Percentiles rank a stretch among this genome's conserved stretches.
These are phyloP conservation scores for Engraulis encrasicolus DNA, from an alignment of 2,113 vertebrate species.

Conservation along the genomic window DNA sequence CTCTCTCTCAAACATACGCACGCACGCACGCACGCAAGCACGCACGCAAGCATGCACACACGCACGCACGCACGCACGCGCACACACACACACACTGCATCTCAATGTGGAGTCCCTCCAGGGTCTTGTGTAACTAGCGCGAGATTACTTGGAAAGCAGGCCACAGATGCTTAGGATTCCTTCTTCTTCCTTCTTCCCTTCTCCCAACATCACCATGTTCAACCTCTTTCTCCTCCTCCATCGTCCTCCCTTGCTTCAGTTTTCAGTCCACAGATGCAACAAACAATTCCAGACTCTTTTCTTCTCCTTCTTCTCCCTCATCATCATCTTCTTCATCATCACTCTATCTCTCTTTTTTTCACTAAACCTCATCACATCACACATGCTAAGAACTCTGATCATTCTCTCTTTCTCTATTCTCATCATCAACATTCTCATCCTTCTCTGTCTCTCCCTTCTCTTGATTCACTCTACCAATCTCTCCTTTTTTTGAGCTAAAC, in stretches of 20 bases:
- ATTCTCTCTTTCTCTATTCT: too few species aligned
- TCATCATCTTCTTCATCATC: too few species aligned
- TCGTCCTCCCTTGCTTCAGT: background rate
- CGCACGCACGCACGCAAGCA: background rate
- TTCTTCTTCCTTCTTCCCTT: background rate
- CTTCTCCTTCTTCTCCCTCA: background rate
- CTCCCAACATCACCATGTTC: background rate
- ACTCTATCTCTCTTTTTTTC: too few species aligned
- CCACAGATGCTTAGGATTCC: slow-evolving; percentile 58
- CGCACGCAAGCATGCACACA: background rate
- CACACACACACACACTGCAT: slow-evolving; percentile 14
- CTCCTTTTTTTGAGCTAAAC: too few species aligned
- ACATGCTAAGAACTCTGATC: too few species aligned
- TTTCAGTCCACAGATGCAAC: too few species aligned
- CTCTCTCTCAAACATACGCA: background rate
- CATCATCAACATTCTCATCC: too few species aligned
- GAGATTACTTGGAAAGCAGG: slow-evolving; percentile 69
- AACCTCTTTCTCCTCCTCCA: background rate
- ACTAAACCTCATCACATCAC: too few species aligned
- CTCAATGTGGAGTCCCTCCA: slow-evolving; percentile 3
- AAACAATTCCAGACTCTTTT: too few species aligned
- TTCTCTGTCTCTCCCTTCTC: too few species aligned
- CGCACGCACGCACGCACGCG: background rate
- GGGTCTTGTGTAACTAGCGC: slow-evolving; percentile 61
- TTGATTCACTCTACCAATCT: too few species aligned